Percentiles rank a stretch among this genome's conserved stretches.
Evolutionary conservation across 2,797 vertebrate species (phyloP).

Genomic region (Spheniscus humboldti): DNA sequence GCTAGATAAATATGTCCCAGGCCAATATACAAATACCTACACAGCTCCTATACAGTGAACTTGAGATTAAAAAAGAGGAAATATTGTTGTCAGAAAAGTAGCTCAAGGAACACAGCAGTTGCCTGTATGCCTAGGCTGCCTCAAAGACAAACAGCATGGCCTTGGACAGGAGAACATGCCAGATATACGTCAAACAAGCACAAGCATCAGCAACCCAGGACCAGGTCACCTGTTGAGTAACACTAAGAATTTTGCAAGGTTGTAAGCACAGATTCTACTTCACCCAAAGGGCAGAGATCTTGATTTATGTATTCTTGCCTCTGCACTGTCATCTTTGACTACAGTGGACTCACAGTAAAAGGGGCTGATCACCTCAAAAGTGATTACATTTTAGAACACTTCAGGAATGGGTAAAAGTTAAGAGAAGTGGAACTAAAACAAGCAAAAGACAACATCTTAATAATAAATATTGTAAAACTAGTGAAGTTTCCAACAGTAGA

Average conservation of each 20-base stretch:
- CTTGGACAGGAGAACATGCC: not conserved
- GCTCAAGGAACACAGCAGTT: not conserved
- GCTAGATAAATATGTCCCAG: not conserved
- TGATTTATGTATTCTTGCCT: not conserved
- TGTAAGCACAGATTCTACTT: not conserved
- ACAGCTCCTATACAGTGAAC: not conserved
- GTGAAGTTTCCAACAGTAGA: not conserved
- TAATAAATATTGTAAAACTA: not conserved
- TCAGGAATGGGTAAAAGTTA: not conserved
- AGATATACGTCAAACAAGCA: fast-evolving
- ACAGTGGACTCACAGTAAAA: not conserved
- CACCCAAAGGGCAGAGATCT: not conserved
- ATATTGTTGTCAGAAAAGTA: not conserved
- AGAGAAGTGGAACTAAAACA: not conserved
- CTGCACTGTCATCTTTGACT: not conserved
- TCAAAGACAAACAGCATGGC: not conserved
- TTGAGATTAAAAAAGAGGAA: not conserved
- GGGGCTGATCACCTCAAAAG: not conserved
- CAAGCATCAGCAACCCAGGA: not conserved
- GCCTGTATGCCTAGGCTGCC: fast-evolving
- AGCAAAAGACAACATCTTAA: not conserved
- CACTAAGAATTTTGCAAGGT: not conserved
- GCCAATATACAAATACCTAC: not conserved
- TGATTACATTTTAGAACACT: not conserved
- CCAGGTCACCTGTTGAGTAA: not conserved